A percentile compares a stretch with the other conserved stretches of the same genome.
phyloP scores from a whole-genome alignment of 2,113 vertebrate species.

The Pteronura brasiliensis region DNA sequence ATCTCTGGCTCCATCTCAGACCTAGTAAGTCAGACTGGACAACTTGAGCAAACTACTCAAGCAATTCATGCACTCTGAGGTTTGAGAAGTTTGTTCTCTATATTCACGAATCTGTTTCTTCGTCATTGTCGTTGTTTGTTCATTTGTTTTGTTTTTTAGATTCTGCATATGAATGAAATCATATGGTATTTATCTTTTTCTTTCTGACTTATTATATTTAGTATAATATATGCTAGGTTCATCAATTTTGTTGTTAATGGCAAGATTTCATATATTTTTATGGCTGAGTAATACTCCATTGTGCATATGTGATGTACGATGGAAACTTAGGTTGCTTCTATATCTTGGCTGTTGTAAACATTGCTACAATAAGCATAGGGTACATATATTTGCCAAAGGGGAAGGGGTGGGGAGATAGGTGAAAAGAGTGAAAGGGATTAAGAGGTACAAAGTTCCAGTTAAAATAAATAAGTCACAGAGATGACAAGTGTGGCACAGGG shows the following conservation, averaged over 20 bases:
- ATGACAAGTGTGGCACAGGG: neutral
- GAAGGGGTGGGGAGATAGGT: neutral
- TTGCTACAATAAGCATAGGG: neutral
- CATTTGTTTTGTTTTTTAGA: neutral
- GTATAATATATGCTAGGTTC: neutral
- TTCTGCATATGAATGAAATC: neutral
- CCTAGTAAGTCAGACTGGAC: neutral
- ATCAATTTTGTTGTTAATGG: neutral
- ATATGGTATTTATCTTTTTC: neutral
- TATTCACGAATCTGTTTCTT: neutral
- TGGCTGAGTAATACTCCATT: neutral
- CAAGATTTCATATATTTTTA: neutral
- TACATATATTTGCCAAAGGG: neutral
- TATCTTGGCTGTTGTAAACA: neutral
- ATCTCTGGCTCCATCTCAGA: neutral
- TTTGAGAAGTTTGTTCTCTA: neutral
- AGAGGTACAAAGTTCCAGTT: neutral
- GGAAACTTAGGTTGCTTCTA: neutral
- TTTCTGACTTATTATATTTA: neutral
- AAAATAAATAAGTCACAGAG: neutral
- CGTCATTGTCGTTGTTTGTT: neutral
- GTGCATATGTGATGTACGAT: neutral
- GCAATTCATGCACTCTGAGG: neutral
- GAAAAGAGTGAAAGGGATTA: neutral
- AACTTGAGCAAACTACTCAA: neutral